Conservation (phyloP, 2,888 invertebrate genomes). For the Rhingia campestris region DNA sequence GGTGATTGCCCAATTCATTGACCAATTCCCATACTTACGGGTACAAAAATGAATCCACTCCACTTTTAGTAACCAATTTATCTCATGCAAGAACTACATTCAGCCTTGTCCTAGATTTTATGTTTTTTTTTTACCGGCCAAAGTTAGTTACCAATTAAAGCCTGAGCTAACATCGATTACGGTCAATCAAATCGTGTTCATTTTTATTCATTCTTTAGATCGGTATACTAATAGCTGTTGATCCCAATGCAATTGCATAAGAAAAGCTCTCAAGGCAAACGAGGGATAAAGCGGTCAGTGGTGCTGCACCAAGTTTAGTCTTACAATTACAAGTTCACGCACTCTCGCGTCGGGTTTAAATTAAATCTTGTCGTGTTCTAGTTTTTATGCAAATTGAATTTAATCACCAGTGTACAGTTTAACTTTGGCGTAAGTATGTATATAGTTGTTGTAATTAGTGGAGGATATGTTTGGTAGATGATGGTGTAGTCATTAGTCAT, state of each 20-base stretch:
- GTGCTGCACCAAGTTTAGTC: background rate
- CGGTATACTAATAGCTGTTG: conserved; percentile 10
- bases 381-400: conserved; percentile 1
- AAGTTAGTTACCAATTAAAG: conserved; percentile 29
- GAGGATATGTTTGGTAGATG: background rate
- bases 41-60: no score
- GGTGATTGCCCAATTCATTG: no score
- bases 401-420: no score
- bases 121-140: background rate
- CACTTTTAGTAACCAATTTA: no score
- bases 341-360: background rate
- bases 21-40: no score
- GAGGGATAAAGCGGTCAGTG: background rate
- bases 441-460: background rate
- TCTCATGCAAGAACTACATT: conserved; percentile 2
- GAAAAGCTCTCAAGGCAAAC: conserved; percentile 8
- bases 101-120: conserved; percentile 33
- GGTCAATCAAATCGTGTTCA: conserved; percentile 10
- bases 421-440: no score
- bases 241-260: conserved; percentile 18
- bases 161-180: background rate
- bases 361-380: conserved; percentile 1
- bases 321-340: conserved; percentile 18
- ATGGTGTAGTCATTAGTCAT: no score
- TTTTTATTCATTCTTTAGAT: conserved; percentile 18